Conservation (phyloP, 2,888 invertebrate species). For the Caenorhabditis uteleia region DNA sequence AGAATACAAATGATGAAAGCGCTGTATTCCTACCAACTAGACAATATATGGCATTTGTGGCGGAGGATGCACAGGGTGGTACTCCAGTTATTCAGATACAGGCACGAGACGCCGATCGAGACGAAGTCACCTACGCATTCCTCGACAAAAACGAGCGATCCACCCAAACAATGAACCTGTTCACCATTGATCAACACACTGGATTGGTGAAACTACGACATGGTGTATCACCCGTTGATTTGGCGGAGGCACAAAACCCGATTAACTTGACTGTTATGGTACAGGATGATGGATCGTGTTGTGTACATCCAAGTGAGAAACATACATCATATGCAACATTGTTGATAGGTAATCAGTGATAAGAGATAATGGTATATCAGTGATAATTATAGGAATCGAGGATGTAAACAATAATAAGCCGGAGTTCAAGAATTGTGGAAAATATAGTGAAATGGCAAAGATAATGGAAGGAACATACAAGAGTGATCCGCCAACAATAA, state of each 20-base stretch:
- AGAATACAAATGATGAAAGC: slow-evolving; percentile 72
- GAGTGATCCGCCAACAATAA: slow-evolving; percentile 78
- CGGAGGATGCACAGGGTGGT: slow-evolving; percentile 68
- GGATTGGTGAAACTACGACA: slow-evolving; percentile 69
- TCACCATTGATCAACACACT: slow-evolving; percentile 66
- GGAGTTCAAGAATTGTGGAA: slow-evolving; percentile 79
- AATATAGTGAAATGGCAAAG: slow-evolving; percentile 78
- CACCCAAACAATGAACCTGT: slow-evolving; percentile 48
- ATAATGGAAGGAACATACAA: slow-evolving; percentile 81
- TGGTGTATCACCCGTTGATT: slow-evolving; percentile 64
- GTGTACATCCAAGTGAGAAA: slow-evolving; percentile 70
- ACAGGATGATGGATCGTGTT: slow-evolving; percentile 95
- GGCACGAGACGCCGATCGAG: slow-evolving; percentile 63
- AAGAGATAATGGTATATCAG: slow-evolving; percentile 10
- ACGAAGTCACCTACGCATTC: slow-evolving; percentile 61
- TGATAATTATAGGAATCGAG: too few species aligned
- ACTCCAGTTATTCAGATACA: slow-evolving; percentile 64
- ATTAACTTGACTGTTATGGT: slow-evolving; percentile 87
- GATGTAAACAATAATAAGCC: slow-evolving; percentile 73
- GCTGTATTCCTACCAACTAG: slow-evolving; percentile 65
- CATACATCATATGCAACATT: slow-evolving; percentile 60
- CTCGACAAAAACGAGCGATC: slow-evolving; percentile 42
- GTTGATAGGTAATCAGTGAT: slow-evolving; percentile 55
- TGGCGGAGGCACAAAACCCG: slow-evolving; percentile 51
- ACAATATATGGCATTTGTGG: slow-evolving; percentile 64